phyloP scores from a whole-genome alignment of 2,888 invertebrate genomes.

The Nomada fabriciana region DNA sequence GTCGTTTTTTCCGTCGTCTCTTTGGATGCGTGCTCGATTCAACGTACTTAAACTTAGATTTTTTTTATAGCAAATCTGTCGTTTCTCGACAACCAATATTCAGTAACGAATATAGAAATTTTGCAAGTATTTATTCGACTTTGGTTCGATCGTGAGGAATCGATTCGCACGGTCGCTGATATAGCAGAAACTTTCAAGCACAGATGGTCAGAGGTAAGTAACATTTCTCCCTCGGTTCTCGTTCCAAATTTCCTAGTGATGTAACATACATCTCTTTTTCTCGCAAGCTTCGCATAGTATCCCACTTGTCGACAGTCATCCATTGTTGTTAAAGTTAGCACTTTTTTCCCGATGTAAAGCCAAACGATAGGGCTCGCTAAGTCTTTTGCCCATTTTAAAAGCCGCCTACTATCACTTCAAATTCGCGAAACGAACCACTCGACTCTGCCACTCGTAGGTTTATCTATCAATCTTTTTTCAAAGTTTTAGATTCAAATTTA shows the following conservation, averaged over 20 bases:
- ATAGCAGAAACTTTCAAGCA: slow-evolving; percentile 41
- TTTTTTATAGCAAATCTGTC: background rate
- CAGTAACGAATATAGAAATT: background rate
- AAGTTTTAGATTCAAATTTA: background rate
- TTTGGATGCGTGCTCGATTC: slow-evolving; percentile 18
- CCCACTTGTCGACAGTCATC: no score
- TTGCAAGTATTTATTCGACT: background rate
- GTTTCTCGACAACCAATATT: background rate
- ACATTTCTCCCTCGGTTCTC: background rate
- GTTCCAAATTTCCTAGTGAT: background rate
- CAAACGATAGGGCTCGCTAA: background rate
- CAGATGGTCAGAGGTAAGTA: slow-evolving; percentile 74
- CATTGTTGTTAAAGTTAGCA: background rate
- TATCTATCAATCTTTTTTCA: background rate
- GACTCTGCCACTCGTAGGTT: slow-evolving; percentile 20
- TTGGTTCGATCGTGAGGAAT: background rate
- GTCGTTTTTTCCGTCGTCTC: slow-evolving; percentile 31
- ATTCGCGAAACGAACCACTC: slow-evolving; percentile 8
- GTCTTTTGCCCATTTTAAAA: slow-evolving; percentile 28
- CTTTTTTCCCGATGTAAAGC: background rate
- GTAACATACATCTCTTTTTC: background rate
- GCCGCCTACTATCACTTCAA: slow-evolving; percentile 24
- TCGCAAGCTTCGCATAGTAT: no score
- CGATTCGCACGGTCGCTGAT: slow-evolving; percentile 1
- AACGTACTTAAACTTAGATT: background rate